A percentile compares a stretch with the other conserved stretches of the same genome.
Conservation (phyloP, 2,797 vertebrate genomes). For the Phoeniculus purpureus region DNA sequence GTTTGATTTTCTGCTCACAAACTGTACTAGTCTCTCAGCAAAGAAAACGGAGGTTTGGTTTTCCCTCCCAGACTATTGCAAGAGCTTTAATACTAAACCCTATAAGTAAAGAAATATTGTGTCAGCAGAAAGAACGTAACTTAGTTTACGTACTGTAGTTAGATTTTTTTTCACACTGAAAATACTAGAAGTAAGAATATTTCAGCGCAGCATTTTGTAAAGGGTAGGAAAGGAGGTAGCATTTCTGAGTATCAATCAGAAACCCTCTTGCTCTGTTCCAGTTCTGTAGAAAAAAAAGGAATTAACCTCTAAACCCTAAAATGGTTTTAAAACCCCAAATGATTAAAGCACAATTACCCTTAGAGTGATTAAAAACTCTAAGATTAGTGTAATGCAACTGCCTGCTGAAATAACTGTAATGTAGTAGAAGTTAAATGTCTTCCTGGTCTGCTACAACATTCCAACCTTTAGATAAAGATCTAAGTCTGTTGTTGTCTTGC, state of each 20-base stretch:
- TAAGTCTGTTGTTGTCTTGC: background rate
- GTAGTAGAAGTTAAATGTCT: background rate
- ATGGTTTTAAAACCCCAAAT: background rate
- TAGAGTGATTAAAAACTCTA: background rate
- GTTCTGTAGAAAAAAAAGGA: background rate
- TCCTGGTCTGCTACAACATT: background rate
- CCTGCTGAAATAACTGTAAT: background rate
- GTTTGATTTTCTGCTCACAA: background rate
- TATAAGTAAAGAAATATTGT: background rate
- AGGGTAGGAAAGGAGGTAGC: background rate
- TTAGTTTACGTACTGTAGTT: background rate
- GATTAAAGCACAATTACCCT: background rate
- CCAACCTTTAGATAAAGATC: background rate
- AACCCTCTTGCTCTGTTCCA: background rate
- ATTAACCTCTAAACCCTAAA: background rate
- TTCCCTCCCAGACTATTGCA: background rate
- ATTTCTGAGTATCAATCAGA: background rate
- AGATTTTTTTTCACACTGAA: background rate
- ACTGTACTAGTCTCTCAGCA: background rate
- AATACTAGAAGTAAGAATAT: background rate
- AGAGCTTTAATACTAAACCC: background rate
- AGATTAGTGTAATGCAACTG: background rate
- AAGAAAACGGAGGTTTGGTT: background rate
- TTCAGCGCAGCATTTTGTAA: background rate
- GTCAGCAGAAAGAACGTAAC: background rate